Percentiles rank a stretch among this genome's conserved stretches.
These are phyloP conservation scores for Glossosoma conforme DNA, from an alignment of 1,140 invertebrate species.

Conservation along the genomic window DNA sequence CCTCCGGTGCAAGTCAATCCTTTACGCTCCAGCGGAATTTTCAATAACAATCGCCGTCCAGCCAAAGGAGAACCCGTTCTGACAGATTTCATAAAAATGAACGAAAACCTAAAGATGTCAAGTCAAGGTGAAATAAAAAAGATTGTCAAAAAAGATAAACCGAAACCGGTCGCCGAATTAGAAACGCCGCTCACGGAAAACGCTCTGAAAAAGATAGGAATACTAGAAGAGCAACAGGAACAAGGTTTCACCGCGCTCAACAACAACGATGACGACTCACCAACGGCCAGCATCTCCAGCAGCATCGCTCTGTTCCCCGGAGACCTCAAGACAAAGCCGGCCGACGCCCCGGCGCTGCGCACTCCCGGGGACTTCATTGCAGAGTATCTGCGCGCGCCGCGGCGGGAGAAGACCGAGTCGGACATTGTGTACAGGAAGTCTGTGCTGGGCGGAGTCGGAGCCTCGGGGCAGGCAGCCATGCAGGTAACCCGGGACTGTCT, in stretches of 20 bases:
- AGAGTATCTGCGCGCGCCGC: slow-evolving; percentile 52
- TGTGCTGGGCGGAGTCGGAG: slow-evolving; percentile 61
- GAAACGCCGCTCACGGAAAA: slow-evolving; percentile 34
- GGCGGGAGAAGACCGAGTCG: slow-evolving; percentile 81
- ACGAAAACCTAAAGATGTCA: slow-evolving; percentile 47
- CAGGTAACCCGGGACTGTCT: slow-evolving; percentile 76
- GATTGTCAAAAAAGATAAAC: slow-evolving; percentile 34
- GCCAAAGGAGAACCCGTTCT: slow-evolving; percentile 62
- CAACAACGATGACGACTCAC: slow-evolving; percentile 39
- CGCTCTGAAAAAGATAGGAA: slow-evolving; percentile 42
- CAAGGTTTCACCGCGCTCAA: slow-evolving; percentile 38
- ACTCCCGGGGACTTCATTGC: slow-evolving; percentile 34
- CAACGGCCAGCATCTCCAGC: slow-evolving; percentile 35
- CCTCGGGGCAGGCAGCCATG: slow-evolving; percentile 57
- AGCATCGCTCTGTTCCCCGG: slow-evolving; percentile 37
- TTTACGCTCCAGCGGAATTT: slow-evolving; percentile 58
- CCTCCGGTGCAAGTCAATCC: slow-evolving; percentile 42
- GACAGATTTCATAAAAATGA: slow-evolving; percentile 64
- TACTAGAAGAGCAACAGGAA: slow-evolving; percentile 40
- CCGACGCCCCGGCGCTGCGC: slow-evolving; percentile 13
- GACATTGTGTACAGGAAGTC: slow-evolving; percentile 70
- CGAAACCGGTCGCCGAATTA: slow-evolving; percentile 33
- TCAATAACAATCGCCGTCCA: slow-evolving; percentile 59
- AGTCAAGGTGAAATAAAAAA: slow-evolving; percentile 38
- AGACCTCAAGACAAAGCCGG: slow-evolving; percentile 37